phyloP scores from a whole-genome alignment of 2,797 vertebrate species.

The Urosaurus nigricauda region DNA sequence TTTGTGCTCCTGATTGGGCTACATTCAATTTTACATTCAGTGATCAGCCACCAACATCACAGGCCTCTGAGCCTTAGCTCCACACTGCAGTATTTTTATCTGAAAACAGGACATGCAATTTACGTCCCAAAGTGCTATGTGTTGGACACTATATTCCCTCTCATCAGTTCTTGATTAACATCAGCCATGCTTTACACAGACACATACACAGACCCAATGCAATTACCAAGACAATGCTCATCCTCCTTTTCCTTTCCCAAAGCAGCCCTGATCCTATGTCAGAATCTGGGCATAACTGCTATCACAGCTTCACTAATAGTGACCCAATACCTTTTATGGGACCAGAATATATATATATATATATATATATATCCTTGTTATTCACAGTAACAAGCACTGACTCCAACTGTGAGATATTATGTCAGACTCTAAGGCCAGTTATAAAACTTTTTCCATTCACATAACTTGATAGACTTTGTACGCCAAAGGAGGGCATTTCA shows the following conservation, averaged over 20 bases:
- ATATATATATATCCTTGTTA: constrained; percentile 57
- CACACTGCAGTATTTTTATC: constrained; percentile 68
- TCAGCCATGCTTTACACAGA: constrained; percentile 78
- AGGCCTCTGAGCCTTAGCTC: constrained; percentile 76
- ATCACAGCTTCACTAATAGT: constrained; percentile 78
- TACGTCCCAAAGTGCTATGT: constrained; percentile 70
- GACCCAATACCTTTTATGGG: constrained; percentile 79
- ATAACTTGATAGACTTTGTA: constrained; percentile 72
- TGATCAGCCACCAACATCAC: constrained; percentile 71
- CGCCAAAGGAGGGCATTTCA: constrained; percentile 70
- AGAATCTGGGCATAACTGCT: constrained; percentile 75
- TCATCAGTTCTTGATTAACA: constrained; percentile 82
- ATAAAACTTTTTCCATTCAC: constrained; percentile 75
- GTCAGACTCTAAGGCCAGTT: constrained; percentile 75
- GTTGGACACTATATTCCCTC: constrained; percentile 70
- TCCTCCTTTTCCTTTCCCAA: constrained; percentile 73
- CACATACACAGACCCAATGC: constrained; percentile 60
- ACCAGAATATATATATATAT: neutral
- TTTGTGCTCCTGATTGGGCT: constrained; percentile 76
- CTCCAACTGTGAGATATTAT: constrained; percentile 77
- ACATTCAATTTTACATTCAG: constrained; percentile 81
- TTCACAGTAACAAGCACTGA: constrained; percentile 73
- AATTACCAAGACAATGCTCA: constrained; percentile 80
- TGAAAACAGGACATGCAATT: constrained; percentile 73
- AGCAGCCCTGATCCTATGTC: constrained; percentile 77